Conservation (phyloP, 2,113 vertebrate species). For the Mus pahari region DNA sequence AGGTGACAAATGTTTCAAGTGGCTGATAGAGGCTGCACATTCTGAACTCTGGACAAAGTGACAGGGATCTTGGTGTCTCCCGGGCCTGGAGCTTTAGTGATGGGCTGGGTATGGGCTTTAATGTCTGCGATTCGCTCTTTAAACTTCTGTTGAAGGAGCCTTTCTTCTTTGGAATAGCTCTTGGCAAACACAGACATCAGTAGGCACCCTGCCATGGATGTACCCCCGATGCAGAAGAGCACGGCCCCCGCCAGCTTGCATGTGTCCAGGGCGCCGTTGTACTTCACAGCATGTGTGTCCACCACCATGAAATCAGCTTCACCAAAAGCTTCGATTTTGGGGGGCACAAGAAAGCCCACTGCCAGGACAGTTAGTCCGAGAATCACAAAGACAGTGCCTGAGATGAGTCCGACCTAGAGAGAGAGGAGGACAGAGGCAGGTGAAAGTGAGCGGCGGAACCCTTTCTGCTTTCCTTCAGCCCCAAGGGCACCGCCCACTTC, state of each 20-base stretch:
- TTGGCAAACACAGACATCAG: conserved; percentile 94
- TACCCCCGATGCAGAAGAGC: conserved; percentile 95
- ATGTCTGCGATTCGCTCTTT: conserved; percentile 94
- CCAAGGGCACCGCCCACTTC: rapidly evolving
- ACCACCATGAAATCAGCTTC: conserved; percentile 95
- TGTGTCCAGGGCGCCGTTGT: conserved; percentile 93
- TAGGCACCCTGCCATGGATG: conserved; percentile 92
- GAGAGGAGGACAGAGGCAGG: background rate
- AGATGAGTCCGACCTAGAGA: conserved; percentile 95
- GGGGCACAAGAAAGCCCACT: conserved; percentile 94
- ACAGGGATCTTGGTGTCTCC: conserved; percentile 96
- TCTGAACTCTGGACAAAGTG: conserved; percentile 97
- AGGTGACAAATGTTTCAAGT: conserved; percentile 87
- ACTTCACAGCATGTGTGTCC: conserved; percentile 91
- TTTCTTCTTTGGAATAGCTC: conserved; percentile 95
- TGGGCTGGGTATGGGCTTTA: conserved; percentile 90
- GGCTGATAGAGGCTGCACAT: conserved; percentile 92
- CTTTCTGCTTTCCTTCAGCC: background rate
- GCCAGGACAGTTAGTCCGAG: conserved; percentile 93
- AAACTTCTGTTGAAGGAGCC: conserved; percentile 95
- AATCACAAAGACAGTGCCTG: conserved; percentile 92
- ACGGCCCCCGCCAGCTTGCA: conserved; percentile 96
- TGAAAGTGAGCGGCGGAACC: background rate
- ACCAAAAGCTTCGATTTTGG: conserved; percentile 95
- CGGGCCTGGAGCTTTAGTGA: conserved; percentile 92